Evolutionary conservation across 2,113 vertebrate genomes (phyloP), one percentile per base, ranked within the genome.

Genomic region (Syngnathus scovelli): DNA sequence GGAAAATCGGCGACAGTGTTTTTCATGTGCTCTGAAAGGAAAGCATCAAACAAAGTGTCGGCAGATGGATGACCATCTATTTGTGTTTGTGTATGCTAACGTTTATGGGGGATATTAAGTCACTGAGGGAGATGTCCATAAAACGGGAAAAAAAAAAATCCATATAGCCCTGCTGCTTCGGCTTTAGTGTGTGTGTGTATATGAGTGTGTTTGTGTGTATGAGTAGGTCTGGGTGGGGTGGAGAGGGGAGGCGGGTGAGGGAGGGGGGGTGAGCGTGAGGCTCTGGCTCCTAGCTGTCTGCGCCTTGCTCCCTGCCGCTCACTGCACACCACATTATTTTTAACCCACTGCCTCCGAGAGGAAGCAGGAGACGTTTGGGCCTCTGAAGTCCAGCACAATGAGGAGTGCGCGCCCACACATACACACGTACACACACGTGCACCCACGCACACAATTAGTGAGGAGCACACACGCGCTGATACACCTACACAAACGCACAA

Each of bases 201-300:
- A 3, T 44, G 43, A 39, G 76, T 49, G 72, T 65, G 69, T 70
- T 71, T 68, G 66, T 49, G 60, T 39, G 64, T 46, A 60, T 60
- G 70, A 67, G 69, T 64, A 69, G 67, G 66, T 72, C 69, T 58
- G 66, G 63, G 69, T 63, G 61, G 63, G 43, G 62, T 36, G 66
- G 38, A 61, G 39, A n/a, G 59, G 12, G 13, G 61, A 27, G 39
- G 41, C 41, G 41, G 41, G 9, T 0, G 2, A 6, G 60, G 39
- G 15, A 5, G 56, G 6, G 71, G 63, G 68, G 64, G 64, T 64
- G 70, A 69, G 83, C 78, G 76, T 72, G 84, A 74, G 70, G 77
- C 83, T 85, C 83, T 89, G 91, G 91, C 91, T 92, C 91, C 90
- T 87, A 89, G 83, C 89, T 92, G 91, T 92, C 90, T 92, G 90